Evolutionary conservation across 2,888 invertebrate species (phyloP), one percentile per base, ranked within the genome.

Genomic region (Yponomeuta plumbellus): DNA sequence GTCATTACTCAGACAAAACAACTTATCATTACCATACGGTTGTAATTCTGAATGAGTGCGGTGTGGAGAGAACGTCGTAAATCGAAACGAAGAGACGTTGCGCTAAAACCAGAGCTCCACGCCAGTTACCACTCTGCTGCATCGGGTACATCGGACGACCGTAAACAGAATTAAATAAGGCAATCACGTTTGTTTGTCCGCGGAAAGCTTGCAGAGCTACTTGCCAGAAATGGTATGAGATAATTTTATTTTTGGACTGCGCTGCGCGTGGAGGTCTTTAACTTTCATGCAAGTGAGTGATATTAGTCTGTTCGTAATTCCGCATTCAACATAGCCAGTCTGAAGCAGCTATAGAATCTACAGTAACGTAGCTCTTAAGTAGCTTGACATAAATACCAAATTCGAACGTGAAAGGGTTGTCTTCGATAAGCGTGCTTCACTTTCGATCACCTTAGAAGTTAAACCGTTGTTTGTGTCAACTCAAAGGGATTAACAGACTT

Each of bases 161-260:
- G 34, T 61, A 61, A 61, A 34, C 26, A 34, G 26, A 17, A 34
- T n/a, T 26, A 11, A 61, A 23, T 61, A 61, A 20, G 20, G 58
- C 58, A 20, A 20, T 20, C 11, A 58, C 21, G 58, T 22, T 61
- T 26, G 61, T 65, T 17, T 23, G 39, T 17, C n/a, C 26, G n/a
- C 57, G 17, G 52, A 57, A 57, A 34, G 56, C 57, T 17, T 66
- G 20, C 59, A 65, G 44, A 21, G 65, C 69, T 68, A 67, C 66
- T 68, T 68, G 59, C 71, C 69, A 65, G 69, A 69, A 71, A 71
- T 67, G 71, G 68, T 61, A 65, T 22, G 56, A 34, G n/a, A 17
- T 17, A 17, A 52, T 52, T 52, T 59, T 59, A 59, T 59, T 59
- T 59, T 59, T 59, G 59, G 59, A 22, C 44, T 17, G 44, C 13